These are phyloP conservation scores for Thomomys bottae DNA, from an alignment of 2,113 vertebrate species.

Conservation along the genomic window DNA sequence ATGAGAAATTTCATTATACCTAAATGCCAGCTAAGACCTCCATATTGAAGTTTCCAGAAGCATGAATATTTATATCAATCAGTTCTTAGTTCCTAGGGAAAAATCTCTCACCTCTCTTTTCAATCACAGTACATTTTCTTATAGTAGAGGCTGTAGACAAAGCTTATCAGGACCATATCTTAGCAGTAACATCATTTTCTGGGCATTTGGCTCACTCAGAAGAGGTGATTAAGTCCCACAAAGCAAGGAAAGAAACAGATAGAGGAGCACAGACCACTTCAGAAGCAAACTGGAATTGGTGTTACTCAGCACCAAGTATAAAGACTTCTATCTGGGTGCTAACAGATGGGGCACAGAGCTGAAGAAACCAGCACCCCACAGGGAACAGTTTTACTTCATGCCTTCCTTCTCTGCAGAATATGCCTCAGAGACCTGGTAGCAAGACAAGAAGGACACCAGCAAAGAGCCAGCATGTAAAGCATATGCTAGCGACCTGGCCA, in stretches of 20 bases:
- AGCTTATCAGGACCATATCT: not conserved
- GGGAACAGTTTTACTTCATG: not conserved
- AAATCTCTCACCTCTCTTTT: not conserved
- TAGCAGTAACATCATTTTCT: not conserved
- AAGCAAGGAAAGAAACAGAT: not conserved
- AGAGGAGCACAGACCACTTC: not conserved
- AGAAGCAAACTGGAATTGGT: not conserved
- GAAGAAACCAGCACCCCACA: not conserved
- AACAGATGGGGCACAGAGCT: not conserved
- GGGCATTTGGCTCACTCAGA: not conserved
- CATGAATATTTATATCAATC: not conserved
- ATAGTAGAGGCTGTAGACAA: not conserved
- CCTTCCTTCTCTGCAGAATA: not conserved
- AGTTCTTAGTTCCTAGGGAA: not conserved
- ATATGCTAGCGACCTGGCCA: not conserved
- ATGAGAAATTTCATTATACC: not conserved
- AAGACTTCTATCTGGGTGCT: not conserved
- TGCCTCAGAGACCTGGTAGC: not conserved
- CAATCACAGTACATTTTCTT: not conserved
- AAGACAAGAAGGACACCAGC: not conserved
- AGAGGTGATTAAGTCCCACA: not conserved
- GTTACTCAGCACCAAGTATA: not conserved
- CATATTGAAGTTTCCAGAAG: slow-evolving; percentile 1
- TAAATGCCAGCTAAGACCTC: slow-evolving; percentile 29
- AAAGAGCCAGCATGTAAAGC: not conserved